Evolutionary conservation across 2,888 invertebrate species (phyloP), one percentile per base, ranked within the genome.

Genomic region (Caradrina kadenii): DNA sequence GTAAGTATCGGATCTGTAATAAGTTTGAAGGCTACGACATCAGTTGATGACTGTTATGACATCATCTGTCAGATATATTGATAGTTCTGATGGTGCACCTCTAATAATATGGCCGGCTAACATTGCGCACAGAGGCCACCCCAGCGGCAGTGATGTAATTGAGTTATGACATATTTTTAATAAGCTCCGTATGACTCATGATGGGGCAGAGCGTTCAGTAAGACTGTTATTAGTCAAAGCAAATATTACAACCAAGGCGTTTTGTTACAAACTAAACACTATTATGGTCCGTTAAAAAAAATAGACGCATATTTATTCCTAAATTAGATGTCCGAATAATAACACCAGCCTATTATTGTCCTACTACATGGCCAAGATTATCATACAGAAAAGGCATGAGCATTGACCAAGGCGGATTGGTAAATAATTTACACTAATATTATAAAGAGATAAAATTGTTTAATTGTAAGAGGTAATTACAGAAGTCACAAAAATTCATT

Each of bases 11-110:
- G 49, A 76, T 73, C 53, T 72, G 69, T 75, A 75, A 81, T 83
- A 76, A 75, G 70, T 73, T 71, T 72, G 80, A 81, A 84, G 85
- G 84, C 71, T 79, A 75, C 69, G 58, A 75, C 73, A 79, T 83
- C 78, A 79, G 75, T 75, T 60, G 63, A 76, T 71, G 79, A 81
- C 66, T 58, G 69, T 79, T 77, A 90, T 92, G 92, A 92, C 90
- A 92, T 92, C 91, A 92, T 87, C 83, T 80, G 84, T 87, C 86
- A 82, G 81, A 80, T 79, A 77, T 81, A 89, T 89, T 87, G 87
- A 89, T 88, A 86, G 87, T 87, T 87, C 84, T 84, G 77, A 82
- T 83, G 85, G 83, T 87, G 84, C 86, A 88, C 86, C 85, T 88
- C 72, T 86, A 81, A 81, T 85, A 86, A 89, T 86, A 85, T 76